A percentile compares a stretch with the other conserved stretches of the same genome.
Conservation (phyloP, 2,113 vertebrate genomes). For the Stictonetta naevosa region DNA sequence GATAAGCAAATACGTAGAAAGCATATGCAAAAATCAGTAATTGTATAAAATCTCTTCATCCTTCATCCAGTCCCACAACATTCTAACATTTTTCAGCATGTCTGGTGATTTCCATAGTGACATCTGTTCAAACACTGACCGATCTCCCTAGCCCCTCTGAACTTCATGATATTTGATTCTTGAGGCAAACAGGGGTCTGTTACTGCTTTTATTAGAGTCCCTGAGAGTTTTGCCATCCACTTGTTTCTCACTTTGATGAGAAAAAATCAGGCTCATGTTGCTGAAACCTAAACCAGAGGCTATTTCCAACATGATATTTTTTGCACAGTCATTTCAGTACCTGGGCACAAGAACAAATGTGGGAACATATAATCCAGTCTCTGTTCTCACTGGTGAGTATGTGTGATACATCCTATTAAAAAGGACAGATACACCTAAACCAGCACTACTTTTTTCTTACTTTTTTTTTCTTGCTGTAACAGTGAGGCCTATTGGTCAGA, state of each 20-base stretch:
- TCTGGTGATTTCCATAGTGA: neutral
- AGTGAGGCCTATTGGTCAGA: neutral
- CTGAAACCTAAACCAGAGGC: neutral
- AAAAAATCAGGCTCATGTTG: neutral
- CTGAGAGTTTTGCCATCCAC: neutral
- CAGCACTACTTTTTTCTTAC: too few species aligned
- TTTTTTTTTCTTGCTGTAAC: neutral
- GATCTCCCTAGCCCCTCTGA: neutral
- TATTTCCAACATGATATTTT: neutral
- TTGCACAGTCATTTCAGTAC: neutral
- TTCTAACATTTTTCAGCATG: neutral
- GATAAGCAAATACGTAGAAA: neutral
- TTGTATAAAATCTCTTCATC: neutral
- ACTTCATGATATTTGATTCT: neutral
- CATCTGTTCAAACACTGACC: neutral
- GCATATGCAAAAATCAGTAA: neutral
- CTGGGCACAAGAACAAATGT: neutral
- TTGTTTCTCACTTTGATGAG: neutral
- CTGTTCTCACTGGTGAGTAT: neutral
- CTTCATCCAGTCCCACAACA: neutral
- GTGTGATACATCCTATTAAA: neutral
- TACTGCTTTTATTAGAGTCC: neutral
- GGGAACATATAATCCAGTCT: neutral
- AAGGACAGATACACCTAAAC: neutral
- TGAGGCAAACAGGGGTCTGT: neutral